Percentiles rank a stretch among this genome's conserved stretches.
phyloP scores from a whole-genome alignment of 2,113 vertebrate genomes.

The Haemorhous mexicanus region DNA sequence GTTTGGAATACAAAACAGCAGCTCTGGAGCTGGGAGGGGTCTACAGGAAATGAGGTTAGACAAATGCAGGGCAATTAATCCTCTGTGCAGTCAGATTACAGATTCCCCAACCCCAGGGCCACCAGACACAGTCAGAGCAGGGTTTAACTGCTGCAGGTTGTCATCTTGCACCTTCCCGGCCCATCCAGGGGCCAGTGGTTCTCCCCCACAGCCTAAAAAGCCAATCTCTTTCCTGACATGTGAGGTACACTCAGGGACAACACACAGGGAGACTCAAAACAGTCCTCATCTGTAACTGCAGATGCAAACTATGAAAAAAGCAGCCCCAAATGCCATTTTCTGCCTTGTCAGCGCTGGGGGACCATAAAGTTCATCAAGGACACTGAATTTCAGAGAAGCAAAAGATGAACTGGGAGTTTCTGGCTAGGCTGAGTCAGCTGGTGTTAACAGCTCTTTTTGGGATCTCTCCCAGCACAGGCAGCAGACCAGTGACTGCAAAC shows the following conservation, averaged over 20 bases:
- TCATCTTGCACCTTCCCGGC: not conserved
- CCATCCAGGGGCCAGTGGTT: not conserved
- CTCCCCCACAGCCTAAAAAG: not conserved
- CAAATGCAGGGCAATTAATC: conserved; percentile 36
- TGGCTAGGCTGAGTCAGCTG: not conserved
- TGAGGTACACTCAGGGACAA: not conserved
- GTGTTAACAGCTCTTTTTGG: not conserved
- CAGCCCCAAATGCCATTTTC: not conserved
- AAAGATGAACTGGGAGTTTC: not conserved
- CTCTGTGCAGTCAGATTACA: not conserved
- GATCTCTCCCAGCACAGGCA: not conserved
- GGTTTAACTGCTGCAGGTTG: not conserved
- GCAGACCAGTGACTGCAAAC: not conserved
- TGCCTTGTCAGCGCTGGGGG: not conserved
- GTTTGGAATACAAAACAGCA: conserved; percentile 20
- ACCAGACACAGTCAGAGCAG: not conserved
- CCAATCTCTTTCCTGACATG: not conserved
- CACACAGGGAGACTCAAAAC: accelerated
- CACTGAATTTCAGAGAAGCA: not conserved
- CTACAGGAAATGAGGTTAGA: conserved; percentile 32
- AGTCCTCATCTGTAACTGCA: not conserved
- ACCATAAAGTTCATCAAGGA: not conserved
- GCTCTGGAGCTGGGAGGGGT: not conserved
- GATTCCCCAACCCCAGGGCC: not conserved
- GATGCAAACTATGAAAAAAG: not conserved